Base-by-base conservation (phyloP, 2,888 invertebrate genomes). In the Eledona agricola region DNA sequence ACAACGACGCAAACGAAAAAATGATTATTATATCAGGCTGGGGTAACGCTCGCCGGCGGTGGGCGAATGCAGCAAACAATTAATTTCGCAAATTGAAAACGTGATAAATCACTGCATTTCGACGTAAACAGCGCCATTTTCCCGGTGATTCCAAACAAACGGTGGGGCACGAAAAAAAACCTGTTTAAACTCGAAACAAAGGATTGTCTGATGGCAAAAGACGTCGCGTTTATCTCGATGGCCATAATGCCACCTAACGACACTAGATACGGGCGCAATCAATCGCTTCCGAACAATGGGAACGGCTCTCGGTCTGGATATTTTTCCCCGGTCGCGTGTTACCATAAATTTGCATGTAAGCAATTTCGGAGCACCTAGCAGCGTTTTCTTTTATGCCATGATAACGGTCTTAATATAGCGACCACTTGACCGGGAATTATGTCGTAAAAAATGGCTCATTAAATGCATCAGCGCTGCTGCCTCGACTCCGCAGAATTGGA, bases 391-490 rank as follows among this genome's bases (percentile, higher is more conserved):
- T 45, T 34, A 19, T 32, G 12, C n/a, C 10, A 32, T 31, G 43
- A 43, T 43, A 43, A 45, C 17, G 26, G 45, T 12, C 6, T 43
- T 12, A 31, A 43, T 43, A 43, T 13, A 11, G 43, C n/a, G 17
- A 47, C 62, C 47, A 52, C 57, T 62, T 60, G 52, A 60, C 52
- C 57, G 58, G 51, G 52, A 62, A 62, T 60, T 59, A 56, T 58
- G 54, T 56, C 56, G 51, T 57, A 54, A 57, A n/a, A 60, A 59
- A 49, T 45, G 45, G 32, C 40, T 55, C 32, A 34, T 51, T 51
- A 50, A 35, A 43, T 26, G 46, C 54, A 53, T 35, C 17, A 20
- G 28, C 29, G 13, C n/a, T n/a, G n/a, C n/a, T n/a, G n/a, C n/a
- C n/a, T n/a, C n/a, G n/a, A n/a, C n/a, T n/a, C n/a, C n/a, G n/a